A percentile compares a stretch with the other conserved stretches of the same genome.
Conservation (phyloP, 2,797 vertebrate species). For the Xenentodon cancila region DNA sequence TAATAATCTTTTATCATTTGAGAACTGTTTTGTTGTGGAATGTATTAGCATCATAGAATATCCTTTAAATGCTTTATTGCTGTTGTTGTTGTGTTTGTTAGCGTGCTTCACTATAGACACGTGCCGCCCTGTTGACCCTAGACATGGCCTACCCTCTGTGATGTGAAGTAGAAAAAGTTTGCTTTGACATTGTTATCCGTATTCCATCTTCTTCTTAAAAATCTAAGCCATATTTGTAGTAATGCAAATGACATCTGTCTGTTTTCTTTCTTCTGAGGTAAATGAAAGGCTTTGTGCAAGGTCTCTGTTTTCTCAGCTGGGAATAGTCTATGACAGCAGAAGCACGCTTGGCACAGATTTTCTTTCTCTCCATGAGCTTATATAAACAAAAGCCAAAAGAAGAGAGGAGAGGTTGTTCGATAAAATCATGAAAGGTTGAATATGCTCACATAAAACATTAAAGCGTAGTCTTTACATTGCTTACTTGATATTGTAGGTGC, state of each 20-base stretch:
- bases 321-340: conserved; percentile 74
- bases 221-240: conserved; percentile 49
- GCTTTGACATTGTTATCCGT: conserved; percentile 32
- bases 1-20: too few relatives aligned
- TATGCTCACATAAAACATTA: not conserved
- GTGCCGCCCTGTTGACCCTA: too few relatives aligned
- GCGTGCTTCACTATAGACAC: too few relatives aligned
- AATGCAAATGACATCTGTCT: conserved; percentile 77
- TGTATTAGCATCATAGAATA: too few relatives aligned
- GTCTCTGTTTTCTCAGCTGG: conserved; percentile 39
- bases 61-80: too few relatives aligned
- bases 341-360: conserved; percentile 48
- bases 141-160: not conserved
- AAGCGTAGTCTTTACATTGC: not conserved
- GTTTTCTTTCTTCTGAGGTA: conserved; percentile 59
- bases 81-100: too few relatives aligned
- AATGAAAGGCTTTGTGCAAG: conserved; percentile 58
- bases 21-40: too few relatives aligned
- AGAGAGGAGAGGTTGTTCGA: conserved; percentile 19
- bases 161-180: conserved; percentile 16
- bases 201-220: conserved; percentile 39
- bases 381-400: conserved; percentile 31
- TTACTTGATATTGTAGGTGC: not conserved
- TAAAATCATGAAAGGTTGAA: conserved; percentile 13
- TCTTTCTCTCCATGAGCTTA: conserved; percentile 21